Evolutionary conservation across 2,888 invertebrate species (phyloP).

Genomic region (Drosophila demipolita): DNA sequence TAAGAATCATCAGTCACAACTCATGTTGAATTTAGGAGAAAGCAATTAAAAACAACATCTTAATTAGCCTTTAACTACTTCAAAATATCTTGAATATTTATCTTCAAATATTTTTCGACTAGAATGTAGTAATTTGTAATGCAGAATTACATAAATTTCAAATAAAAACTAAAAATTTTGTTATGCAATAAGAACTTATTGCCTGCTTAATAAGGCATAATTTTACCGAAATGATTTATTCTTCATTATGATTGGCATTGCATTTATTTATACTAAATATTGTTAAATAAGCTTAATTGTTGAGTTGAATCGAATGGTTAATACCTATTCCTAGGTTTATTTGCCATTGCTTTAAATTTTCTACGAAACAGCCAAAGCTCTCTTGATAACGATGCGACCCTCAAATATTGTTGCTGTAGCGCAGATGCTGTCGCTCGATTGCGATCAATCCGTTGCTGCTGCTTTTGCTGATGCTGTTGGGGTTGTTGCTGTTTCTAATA

Average conservation of each 20-base stretch:
- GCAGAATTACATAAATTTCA: not conserved
- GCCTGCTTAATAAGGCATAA: not conserved
- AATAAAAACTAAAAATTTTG: not conserved
- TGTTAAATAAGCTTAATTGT: not conserved
- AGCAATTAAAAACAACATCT: not conserved
- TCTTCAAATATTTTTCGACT: not conserved
- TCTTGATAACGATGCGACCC: conserved; percentile 11
- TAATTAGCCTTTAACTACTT: too few species aligned
- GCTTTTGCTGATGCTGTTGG: conserved; percentile 1
- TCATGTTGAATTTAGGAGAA: not conserved
- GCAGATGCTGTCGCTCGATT: conserved; percentile 30
- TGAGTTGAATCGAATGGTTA: not conserved
- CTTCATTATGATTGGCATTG: too few species aligned
- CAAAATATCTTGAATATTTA: not conserved
- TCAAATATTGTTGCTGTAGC: conserved; percentile 7
- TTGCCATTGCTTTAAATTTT: not conserved
- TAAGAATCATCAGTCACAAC: not conserved
- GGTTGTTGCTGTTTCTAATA: conserved; percentile 4
- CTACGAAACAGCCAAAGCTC: not conserved
- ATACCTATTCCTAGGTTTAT: not conserved
- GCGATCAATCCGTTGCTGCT: conserved; percentile 39
- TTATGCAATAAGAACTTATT: not conserved
- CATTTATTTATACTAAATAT: not conserved
- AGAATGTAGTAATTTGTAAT: not conserved
- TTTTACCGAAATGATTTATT: not conserved